Conservation (phyloP, 2,797 vertebrate species). For the Macropus fuliginosus region DNA sequence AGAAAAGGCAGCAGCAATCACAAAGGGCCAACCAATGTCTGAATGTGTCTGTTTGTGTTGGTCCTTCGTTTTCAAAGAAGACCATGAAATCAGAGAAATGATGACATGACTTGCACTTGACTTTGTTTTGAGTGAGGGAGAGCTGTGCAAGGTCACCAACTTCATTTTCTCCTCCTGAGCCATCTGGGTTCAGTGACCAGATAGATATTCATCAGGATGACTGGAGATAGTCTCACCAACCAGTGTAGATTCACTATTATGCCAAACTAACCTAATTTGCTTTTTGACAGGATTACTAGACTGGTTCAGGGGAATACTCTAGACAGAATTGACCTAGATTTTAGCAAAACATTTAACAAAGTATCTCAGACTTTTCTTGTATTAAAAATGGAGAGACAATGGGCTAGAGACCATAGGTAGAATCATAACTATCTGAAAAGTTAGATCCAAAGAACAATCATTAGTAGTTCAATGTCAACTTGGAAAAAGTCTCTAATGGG, state of each 20-base stretch:
- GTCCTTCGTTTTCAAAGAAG: too few species aligned
- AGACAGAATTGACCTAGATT: background rate
- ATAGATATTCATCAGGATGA: too few species aligned
- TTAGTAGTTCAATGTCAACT: background rate
- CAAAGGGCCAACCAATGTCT: background rate
- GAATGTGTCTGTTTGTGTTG: too few species aligned
- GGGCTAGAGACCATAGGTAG: background rate
- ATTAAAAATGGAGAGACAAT: background rate
- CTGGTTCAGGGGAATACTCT: background rate
- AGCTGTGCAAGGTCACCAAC: too few species aligned
- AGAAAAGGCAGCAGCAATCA: background rate
- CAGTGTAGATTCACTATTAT: background rate
- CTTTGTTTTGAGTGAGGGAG: too few species aligned
- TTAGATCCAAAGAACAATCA: background rate
- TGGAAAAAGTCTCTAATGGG: background rate
- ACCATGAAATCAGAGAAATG: too few species aligned
- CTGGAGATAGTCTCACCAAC: too few species aligned
- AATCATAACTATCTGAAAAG: background rate
- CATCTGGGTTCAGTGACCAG: too few species aligned
- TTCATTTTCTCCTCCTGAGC: too few species aligned
- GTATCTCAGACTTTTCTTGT: background rate
- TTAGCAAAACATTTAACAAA: background rate
- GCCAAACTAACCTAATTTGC: background rate
- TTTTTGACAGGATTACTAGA: background rate
- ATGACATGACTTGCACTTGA: too few species aligned